Evolutionary conservation across 2,113 vertebrate species (phyloP).

Genomic region (Perognathus longimembris): DNA sequence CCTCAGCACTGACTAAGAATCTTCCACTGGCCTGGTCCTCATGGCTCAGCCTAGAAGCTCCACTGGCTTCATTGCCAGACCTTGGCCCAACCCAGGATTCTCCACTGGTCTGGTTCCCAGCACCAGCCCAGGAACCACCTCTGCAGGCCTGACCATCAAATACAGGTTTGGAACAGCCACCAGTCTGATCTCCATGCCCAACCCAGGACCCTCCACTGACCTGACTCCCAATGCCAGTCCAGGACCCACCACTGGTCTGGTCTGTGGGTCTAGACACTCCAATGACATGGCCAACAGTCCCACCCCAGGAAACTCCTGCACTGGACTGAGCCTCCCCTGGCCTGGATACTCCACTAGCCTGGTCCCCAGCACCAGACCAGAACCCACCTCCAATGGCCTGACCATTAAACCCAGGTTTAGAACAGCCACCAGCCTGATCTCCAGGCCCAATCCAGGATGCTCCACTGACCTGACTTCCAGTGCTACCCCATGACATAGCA

Average conservation of each 20-base stretch:
- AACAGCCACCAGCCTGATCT: slow-evolving; percentile 52
- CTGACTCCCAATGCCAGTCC: slow-evolving; percentile 29
- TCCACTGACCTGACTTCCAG: slow-evolving; percentile 44
- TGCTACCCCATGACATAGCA: slow-evolving; percentile 25
- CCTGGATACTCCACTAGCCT: slow-evolving; percentile 39
- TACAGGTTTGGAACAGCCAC: slow-evolving; percentile 38
- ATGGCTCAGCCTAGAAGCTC: not conserved
- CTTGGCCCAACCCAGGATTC: slow-evolving; percentile 57
- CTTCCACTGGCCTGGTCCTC: slow-evolving; percentile 65
- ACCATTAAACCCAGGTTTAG: slow-evolving; percentile 39
- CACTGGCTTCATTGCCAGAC: slow-evolving; percentile 25
- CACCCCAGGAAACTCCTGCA: too few species aligned
- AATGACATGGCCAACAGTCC: too few species aligned
- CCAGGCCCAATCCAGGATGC: slow-evolving; percentile 42
- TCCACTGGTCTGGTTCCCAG: slow-evolving; percentile 35
- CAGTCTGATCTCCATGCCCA: slow-evolving; percentile 48
- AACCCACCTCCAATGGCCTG: not conserved
- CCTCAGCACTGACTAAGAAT: slow-evolving; percentile 50
- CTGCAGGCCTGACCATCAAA: not conserved
- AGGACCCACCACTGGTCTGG: not conserved
- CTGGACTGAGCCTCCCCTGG: not conserved
- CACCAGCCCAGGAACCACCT: not conserved
- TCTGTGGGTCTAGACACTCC: too few species aligned
- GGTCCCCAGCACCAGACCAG: slow-evolving; percentile 25
- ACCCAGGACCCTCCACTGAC: slow-evolving; percentile 55